phyloP scores from a whole-genome alignment of 2,888 invertebrate genomes.

The Pimpla rufipes region DNA sequence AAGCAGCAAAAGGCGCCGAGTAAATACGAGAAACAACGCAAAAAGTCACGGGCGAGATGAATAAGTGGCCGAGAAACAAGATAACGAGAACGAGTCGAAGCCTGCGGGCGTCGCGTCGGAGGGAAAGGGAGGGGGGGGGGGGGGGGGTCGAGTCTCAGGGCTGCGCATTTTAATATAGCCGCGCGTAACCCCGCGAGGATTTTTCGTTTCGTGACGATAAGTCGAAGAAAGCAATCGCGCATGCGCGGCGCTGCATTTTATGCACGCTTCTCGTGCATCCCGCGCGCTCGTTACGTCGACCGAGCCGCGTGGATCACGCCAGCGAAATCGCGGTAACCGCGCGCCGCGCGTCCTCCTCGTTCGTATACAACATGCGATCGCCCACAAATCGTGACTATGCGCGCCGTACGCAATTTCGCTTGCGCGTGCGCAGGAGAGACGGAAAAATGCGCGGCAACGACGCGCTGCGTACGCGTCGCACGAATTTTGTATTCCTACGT shows the following conservation, averaged over 20 bases:
- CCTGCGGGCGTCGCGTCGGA: background rate
- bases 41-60: background rate
- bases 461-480: background rate
- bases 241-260: background rate
- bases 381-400: background rate
- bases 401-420: constrained; percentile 3
- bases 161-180: constrained; percentile 7
- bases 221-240: constrained; percentile 2
- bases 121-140: no score
- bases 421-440: no score
- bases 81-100: constrained; percentile 20
- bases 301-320: constrained; percentile 22
- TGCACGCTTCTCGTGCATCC: background rate
- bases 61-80: background rate
- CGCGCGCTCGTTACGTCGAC: background rate
- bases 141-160: constrained; percentile 3
- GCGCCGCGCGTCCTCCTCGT: background rate
- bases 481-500: constrained; percentile 18
- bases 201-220: constrained; percentile 26
- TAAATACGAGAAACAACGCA: background rate
- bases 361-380: background rate
- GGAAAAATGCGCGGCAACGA: background rate
- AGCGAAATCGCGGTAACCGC: background rate
- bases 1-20: background rate
- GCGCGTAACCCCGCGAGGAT: background rate